Evolutionary conservation across 2,888 invertebrate species (phyloP).

Genomic region (Lampropteryx suffumata): DNA sequence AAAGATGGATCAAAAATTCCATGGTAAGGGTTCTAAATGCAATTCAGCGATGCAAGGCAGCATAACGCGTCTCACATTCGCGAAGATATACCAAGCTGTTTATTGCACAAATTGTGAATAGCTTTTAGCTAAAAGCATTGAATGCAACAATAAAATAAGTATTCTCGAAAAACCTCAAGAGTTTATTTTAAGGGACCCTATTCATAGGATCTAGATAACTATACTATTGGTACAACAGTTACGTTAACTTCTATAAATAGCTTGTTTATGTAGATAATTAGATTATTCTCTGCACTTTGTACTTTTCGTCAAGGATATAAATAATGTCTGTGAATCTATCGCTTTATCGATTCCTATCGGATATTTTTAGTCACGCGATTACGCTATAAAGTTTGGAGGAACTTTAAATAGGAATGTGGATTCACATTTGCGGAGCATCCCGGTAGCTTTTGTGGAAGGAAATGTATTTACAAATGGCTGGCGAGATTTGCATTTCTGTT

Average conservation of each 20-base stretch:
- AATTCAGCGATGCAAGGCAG: conserved; percentile 24
- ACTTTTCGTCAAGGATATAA: too few relatives aligned
- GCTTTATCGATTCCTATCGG: conserved; percentile 45
- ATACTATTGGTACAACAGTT: too few relatives aligned
- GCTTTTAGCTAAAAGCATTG: conserved; percentile 36
- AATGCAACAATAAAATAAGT: conserved; percentile 21
- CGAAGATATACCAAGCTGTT: conserved; percentile 31
- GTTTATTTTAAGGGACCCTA: too few relatives aligned
- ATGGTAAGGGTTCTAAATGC: conserved; percentile 28
- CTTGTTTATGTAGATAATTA: too few relatives aligned
- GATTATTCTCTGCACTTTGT: too few relatives aligned
- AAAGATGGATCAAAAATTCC: conserved; percentile 1
- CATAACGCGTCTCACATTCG: conserved; percentile 25
- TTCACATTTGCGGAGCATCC: conserved; percentile 11
- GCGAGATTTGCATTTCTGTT: conserved; percentile 3
- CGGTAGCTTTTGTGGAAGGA: not conserved
- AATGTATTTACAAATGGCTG: conserved; percentile 15
- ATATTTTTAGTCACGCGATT: conserved; percentile 52
- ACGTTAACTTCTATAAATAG: too few relatives aligned
- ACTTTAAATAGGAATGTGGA: conserved; percentile 17
- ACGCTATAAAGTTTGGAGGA: conserved; percentile 36
- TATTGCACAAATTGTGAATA: conserved; percentile 30
- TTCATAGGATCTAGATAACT: too few relatives aligned
- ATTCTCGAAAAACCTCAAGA: conserved; percentile 12
- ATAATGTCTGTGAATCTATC: too few relatives aligned